Evolutionary conservation across 2,888 invertebrate genomes (phyloP), one percentile per base, ranked within the genome.

Genomic region (Brenthis daphne): DNA sequence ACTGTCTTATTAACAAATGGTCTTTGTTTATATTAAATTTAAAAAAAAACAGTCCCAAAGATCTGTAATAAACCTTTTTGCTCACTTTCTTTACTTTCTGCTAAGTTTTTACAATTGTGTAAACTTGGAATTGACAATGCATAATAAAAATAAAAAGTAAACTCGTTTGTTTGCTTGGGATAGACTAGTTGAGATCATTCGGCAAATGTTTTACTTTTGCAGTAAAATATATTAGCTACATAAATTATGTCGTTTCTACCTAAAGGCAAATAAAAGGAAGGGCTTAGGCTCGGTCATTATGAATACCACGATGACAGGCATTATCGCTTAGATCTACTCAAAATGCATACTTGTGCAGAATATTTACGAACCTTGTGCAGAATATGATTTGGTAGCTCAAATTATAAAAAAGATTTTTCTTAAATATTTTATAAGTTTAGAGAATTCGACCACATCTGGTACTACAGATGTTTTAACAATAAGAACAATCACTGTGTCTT

Each of bases 41-140:
- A 37, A 47, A 37, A 47, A 58, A 58, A 20, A 3, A 3, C 47
- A n/a, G 29, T 0, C 29, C 11, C 11, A n/a, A 60, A 50, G 14
- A 11, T 24, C 11, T 60, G 12, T 29, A 60, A 60, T 50, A 50
- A 50, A 50, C 48, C 47, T 47, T 20, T 12, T 60, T 60, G 24
- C 58, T 58, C 48, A n/a, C 29, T 24, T 29, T 48, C 58, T 8
- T 48, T 14, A 48, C 48, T 48, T 24, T 58, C 24, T 24, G 47
- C 58, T 58, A 6, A 48, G 58, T 24, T 48, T 48, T 60, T 48
- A 58, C 58, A 12, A 60, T 60, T 60, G 58, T 60, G n/a, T 29
- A 60, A 48, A 12, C 58, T 50, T 50, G 29, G 6, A 20, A 60
- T 48, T 48, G n/a, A 24, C 20, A 58, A 20, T 48, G n/a, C 29